Base-by-base conservation (phyloP, 2,113 vertebrate genomes). In the Pardalotus punctatus region DNA sequence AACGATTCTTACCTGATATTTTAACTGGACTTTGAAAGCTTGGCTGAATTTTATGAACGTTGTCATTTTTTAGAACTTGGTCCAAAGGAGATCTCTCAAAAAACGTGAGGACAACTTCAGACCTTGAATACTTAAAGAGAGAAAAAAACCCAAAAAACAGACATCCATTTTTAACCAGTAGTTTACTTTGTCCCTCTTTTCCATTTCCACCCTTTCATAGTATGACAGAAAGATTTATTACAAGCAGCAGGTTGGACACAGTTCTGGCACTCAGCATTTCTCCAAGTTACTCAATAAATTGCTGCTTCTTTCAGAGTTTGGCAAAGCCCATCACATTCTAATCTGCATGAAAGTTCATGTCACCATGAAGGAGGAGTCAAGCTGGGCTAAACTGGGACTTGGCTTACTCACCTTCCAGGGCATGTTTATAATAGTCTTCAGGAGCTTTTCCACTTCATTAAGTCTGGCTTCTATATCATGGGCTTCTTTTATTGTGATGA, bases 81-180 rank as follows among this genome's bases (percentile, higher is more conserved):
- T 99, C 99, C 96, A 99, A 97, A 14, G 99, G 99, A 3, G 99
- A 99, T 71, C 99, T 98, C 97, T 99, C 99, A 45, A 99, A 99
- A 97, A 99, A 99, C 0, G 99, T 99, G 97, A 99, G 98, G 93
- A 99, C 99, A 4, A 99, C 99, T 98, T 99, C 99, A 74, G 99
- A 99, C 95, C 99, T 99, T 81, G 99, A 99, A 97, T 98, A 99
- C 99, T 99, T 86, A 48, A 78, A 97, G 64, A 90, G 73, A 45
- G 24, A 82, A 48, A 53, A 27, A 81, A 96, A 74, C 48, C 38
- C 38, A 40, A 50, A 53, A 18, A 14, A 0, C 5, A 93, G 47
- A 74, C 5, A 36, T 35, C 3, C 1, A 4, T 65, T 79, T 86
- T 78, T 86, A 43, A 81, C 14, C 15, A 51, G 23, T 17, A 29